Base-by-base conservation (phyloP, 2,888 invertebrate genomes). In the Cryptosula pallasiana region DNA sequence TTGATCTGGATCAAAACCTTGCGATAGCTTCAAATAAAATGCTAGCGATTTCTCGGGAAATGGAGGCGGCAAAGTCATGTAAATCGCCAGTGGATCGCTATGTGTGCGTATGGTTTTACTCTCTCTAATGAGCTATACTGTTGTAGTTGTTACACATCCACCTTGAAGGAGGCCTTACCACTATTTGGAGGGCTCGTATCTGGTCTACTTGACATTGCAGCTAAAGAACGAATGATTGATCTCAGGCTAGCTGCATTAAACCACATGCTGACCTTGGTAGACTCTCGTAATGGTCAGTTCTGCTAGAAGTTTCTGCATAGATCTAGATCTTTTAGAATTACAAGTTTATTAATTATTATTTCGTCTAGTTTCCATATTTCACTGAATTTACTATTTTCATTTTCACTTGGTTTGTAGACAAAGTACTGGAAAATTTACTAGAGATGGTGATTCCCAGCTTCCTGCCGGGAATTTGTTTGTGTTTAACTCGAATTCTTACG, bases 161-260 rank as follows among this genome's bases (percentile, higher is more conserved):
- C 32, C 9, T 5, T 63, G 27, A 63, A 63, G 34, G 63, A 63
- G 34, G 29, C 63, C 1, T 27, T 63, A 32, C 63, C 63, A 13
- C 32, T 63, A 5, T 63, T 13, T 63, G 63, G 63, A 5, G 63
- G 63, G 27, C 32, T 63, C 5, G 32, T 63, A n/a, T 27, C 63
- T 16, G 27, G 25, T n/a, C 32, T 63, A 32, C 63, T 63, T 45
- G 45, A 45, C 45, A 45, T 45, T 20, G 20, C 45, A 13, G 45
- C 45, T 13, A 45, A 45, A 45, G 45, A 45, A 20, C 5, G 20
- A 20, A 5, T 45, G 9, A 45, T 45, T 13, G 20, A 45, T 13
- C 45, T 45, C 20, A 45, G 45, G 20, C 20, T 45, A 45, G 29
- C 34, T 13, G 25, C 63, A 9, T 32, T 63, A 9, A 16, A 63